Conservation (phyloP, 2,113 vertebrate species). For the Cyprinodon tularosa region DNA sequence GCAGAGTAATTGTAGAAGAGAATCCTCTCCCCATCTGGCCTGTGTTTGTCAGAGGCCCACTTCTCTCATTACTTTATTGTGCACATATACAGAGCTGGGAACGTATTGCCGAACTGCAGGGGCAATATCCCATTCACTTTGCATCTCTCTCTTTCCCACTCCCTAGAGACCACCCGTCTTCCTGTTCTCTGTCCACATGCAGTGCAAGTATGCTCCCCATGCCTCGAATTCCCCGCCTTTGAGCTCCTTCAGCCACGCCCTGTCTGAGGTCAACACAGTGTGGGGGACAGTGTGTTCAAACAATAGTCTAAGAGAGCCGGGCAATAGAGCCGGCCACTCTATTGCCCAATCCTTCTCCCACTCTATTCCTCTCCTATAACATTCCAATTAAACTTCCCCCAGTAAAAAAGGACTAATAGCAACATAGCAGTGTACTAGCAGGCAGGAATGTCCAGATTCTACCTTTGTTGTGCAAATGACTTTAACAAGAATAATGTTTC, state of each 20-base stretch:
- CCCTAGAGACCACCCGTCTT: slow-evolving; percentile 65
- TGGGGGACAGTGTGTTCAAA: slow-evolving; percentile 75
- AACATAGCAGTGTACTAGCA: slow-evolving; percentile 18
- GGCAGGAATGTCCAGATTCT: slow-evolving; percentile 24
- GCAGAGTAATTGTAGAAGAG: slow-evolving; percentile 64
- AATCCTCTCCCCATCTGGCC: slow-evolving; percentile 76
- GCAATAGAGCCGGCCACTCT: slow-evolving; percentile 16
- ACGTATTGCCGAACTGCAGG: slow-evolving; percentile 50
- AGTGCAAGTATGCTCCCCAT: slow-evolving; percentile 58
- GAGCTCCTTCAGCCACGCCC: slow-evolving; percentile 69
- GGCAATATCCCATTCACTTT: slow-evolving; percentile 54
- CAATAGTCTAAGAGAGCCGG: slow-evolving; percentile 64
- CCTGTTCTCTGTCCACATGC: slow-evolving; percentile 59
- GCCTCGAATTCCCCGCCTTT: slow-evolving; percentile 35
- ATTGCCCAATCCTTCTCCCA: slow-evolving; percentile 28
- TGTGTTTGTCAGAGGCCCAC: slow-evolving; percentile 69
- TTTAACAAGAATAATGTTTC: slow-evolving; percentile 7
- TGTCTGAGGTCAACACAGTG: slow-evolving; percentile 74
- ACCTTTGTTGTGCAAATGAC: slow-evolving; percentile 8
- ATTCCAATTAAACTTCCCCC: slow-evolving; percentile 44
- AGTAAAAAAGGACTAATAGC: slow-evolving; percentile 39
- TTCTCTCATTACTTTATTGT: slow-evolving; percentile 73
- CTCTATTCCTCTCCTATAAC: slow-evolving; percentile 53
- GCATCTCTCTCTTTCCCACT: slow-evolving; percentile 39
- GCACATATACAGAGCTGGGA: slow-evolving; percentile 53